Base-by-base conservation (phyloP, 1,140 invertebrate species). In the Camponotus floridanus region DNA sequence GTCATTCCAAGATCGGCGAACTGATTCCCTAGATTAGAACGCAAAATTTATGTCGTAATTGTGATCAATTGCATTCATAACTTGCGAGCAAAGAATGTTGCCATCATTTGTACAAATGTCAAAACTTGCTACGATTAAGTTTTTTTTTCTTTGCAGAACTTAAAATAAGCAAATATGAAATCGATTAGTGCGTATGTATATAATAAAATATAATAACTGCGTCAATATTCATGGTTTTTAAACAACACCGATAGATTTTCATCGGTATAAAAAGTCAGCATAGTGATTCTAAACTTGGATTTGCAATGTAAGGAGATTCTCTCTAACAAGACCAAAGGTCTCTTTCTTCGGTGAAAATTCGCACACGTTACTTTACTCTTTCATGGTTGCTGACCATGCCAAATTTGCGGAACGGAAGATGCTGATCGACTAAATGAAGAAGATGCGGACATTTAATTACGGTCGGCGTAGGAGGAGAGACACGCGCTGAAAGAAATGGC, bases 361-460 rank as follows among this genome's bases (percentile, higher is more conserved):
- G 21, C 26, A 7, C 48, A n/a, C 9, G 11, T 70, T 31, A 42
- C 78, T 33, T 81, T 13, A 13, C 31, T 55, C 45, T 62, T 65
- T 36, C 18, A 78, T 39, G 55, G n/a, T 62, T 79, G 68, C 68
- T 74, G 86, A 76, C 57, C 21, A 59, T 18, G 65, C 57, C 31
- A 59, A 78, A 85, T 74, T 71, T 36, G 31, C 62, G 31, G 13
- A 36, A 76, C 76, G 70, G 87, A 85, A 68, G 86, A 70, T 76
- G 42, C 61, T 67, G 79, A 88, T 88, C 61, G 80, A 62, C 71
- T 55, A 51, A 76, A 85, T 65, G 87, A 85, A 85, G 80, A 88
- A 65, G 15, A 57, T 51, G 59, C 71, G 73, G 80, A 73, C 80
- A 51, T 87, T 88, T 88, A 85, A 88, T 88, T 84, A 55, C 74